phyloP scores from a whole-genome alignment of 1,140 invertebrate species.

The Trichonephila clavata region DNA sequence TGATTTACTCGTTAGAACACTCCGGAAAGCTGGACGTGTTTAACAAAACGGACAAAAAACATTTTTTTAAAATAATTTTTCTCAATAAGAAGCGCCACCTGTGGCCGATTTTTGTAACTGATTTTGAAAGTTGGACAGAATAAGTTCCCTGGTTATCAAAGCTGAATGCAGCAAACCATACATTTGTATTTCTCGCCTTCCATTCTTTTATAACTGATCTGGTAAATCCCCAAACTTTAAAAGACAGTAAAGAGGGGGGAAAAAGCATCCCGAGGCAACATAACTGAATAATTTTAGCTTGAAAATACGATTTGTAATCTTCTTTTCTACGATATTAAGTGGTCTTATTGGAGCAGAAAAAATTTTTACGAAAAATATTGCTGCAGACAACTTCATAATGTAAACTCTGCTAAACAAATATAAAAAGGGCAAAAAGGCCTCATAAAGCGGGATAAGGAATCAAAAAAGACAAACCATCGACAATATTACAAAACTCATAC shows the following conservation, averaged over 20 bases:
- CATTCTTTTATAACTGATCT: no score
- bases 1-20: no score
- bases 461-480: background rate
- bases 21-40: no score
- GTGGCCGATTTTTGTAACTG: no score
- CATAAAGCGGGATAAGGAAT: background rate
- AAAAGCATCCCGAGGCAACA: background rate
- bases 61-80: no score
- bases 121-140: no score
- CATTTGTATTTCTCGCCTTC: no score
- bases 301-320: background rate
- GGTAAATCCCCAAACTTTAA: background rate
- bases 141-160: no score
- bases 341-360: background rate
- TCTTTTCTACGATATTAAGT: background rate
- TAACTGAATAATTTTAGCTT: background rate
- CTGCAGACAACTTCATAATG: background rate
- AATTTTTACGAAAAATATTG: background rate
- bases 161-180: no score
- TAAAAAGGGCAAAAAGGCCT: background rate
- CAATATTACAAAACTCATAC: constrained; percentile 21
- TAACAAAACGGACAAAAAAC: no score
- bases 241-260: background rate
- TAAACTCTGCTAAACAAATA: background rate
- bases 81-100: no score